phyloP scores from a whole-genome alignment of 2,797 vertebrate genomes.

The Clarias fuscus region DNA sequence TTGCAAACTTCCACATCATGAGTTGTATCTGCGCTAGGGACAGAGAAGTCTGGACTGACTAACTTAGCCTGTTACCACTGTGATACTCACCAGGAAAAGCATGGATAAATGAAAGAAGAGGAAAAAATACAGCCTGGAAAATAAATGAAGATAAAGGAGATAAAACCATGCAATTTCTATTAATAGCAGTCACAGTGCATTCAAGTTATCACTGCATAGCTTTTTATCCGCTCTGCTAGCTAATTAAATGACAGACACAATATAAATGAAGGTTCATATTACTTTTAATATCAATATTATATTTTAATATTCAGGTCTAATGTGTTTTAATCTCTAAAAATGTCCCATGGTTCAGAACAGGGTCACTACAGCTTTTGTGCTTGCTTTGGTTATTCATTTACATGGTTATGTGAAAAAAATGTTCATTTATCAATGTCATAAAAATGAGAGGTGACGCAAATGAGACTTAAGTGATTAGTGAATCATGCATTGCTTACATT shows the following conservation, averaged over 20 bases:
- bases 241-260: constrained; percentile 1
- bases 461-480: background rate
- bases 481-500: constrained; percentile 22
- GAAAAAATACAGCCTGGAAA: background rate
- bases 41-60: background rate
- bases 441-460: background rate
- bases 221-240: background rate
- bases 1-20: background rate
- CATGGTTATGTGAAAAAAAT: background rate
- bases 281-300: no score
- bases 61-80: background rate
- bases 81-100: background rate
- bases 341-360: background rate
- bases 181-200: background rate
- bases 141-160: background rate
- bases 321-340: background rate
- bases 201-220: background rate
- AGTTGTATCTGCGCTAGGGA: no score
- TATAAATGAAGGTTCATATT: background rate
- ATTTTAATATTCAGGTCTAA: constrained; percentile 10
- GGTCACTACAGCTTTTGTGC: background rate
- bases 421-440: background rate
- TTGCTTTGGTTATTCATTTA: background rate
- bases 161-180: background rate
- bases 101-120: background rate